A percentile compares a stretch with the other conserved stretches of the same genome.
phyloP scores from a whole-genome alignment of 2,888 invertebrate genomes.

The Xylocampa areola region DNA sequence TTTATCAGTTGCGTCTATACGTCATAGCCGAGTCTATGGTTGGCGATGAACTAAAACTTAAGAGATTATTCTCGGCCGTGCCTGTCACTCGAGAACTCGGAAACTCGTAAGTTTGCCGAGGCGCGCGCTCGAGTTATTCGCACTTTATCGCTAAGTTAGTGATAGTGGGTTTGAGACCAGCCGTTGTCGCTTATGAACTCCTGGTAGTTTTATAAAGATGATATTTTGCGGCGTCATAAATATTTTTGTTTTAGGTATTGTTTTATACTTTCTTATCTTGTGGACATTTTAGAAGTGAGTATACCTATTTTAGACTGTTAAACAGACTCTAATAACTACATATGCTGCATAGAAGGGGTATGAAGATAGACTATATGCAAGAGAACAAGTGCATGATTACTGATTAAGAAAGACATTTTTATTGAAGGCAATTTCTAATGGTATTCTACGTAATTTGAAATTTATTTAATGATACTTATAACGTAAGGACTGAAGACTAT shows the following conservation, averaged over 20 bases:
- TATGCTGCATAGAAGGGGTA: too few relatives aligned
- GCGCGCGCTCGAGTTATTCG: slow-evolving; percentile 63
- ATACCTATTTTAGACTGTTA: too few relatives aligned
- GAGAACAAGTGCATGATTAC: too few relatives aligned
- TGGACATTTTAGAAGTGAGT: too few relatives aligned
- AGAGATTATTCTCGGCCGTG: slow-evolving; percentile 67
- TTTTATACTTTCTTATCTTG: neutral
- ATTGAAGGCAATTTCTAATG: too few relatives aligned
- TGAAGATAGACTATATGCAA: too few relatives aligned
- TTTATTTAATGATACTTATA: too few relatives aligned
- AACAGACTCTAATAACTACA: too few relatives aligned
- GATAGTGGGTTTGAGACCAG: slow-evolving; percentile 59
- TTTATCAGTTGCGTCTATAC: slow-evolving; percentile 58
- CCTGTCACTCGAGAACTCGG: slow-evolving; percentile 63
- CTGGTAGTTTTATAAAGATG: slow-evolving; percentile 55
- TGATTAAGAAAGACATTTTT: too few relatives aligned
- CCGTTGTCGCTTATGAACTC: slow-evolving; percentile 59
- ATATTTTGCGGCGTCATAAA: slow-evolving; percentile 15
- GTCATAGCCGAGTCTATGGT: slow-evolving; percentile 52
- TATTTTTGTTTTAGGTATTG: slow-evolving; percentile 17
- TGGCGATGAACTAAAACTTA: slow-evolving; percentile 64
- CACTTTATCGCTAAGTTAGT: slow-evolving; percentile 66
- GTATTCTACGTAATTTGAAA: too few relatives aligned
- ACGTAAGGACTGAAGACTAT: too few relatives aligned
- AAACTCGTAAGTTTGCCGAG: slow-evolving; percentile 58